phyloP scores from a whole-genome alignment of 2,113 vertebrate species.

The Bos javanicus region DNA sequence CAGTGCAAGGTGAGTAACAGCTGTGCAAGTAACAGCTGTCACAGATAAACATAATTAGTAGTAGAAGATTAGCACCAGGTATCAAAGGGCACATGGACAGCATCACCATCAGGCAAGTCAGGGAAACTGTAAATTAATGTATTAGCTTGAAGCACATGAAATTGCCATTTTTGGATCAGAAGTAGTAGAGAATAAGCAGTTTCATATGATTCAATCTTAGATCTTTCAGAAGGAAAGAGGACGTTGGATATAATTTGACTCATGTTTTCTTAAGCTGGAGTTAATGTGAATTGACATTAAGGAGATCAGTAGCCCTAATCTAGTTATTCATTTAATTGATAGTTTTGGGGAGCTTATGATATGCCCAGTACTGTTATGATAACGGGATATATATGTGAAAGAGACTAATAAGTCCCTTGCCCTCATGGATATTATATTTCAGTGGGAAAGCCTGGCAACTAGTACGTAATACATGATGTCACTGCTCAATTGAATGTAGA shows the following conservation, averaged over 20 bases:
- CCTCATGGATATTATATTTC: background rate
- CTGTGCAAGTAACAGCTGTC: constrained; percentile 13
- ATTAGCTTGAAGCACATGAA: background rate
- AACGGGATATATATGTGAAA: background rate
- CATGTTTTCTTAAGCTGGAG: background rate
- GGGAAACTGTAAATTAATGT: background rate
- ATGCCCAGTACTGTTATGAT: background rate
- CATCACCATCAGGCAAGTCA: background rate
- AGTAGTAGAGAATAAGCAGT: background rate
- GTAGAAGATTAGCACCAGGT: background rate
- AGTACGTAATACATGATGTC: background rate
- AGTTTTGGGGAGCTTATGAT: background rate
- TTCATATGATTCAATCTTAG: background rate
- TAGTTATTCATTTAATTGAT: background rate
- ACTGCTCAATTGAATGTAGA: background rate
- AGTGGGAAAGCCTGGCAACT: background rate
- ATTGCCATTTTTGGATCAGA: background rate
- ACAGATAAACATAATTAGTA: background rate
- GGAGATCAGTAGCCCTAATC: background rate
- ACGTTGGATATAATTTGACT: background rate
- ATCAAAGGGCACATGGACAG: background rate
- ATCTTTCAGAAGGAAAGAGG: background rate
- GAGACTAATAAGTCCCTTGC: background rate
- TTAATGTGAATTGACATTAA: background rate
- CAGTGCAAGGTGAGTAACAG: background rate